These are phyloP conservation scores for Gisinianus flammeolus DNA, from an alignment of 2,888 invertebrate species.

Conservation along the genomic window DNA sequence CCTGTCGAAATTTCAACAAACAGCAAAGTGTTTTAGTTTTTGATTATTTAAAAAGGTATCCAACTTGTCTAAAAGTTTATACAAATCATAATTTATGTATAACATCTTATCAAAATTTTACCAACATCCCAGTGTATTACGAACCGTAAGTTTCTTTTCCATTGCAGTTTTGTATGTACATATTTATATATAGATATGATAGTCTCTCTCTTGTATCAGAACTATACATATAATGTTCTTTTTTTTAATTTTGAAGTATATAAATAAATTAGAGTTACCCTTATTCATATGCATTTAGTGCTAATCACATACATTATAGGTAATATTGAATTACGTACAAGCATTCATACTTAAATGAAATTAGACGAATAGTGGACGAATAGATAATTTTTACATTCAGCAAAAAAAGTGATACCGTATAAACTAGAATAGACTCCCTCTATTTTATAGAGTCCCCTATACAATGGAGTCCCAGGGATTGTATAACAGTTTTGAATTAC, in stretches of 20 bases:
- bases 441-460: too few relatives aligned
- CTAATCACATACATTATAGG: too few relatives aligned
- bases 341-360: too few relatives aligned
- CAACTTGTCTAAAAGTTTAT: not conserved
- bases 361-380: too few relatives aligned
- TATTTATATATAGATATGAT: not conserved
- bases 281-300: too few relatives aligned
- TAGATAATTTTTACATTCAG: too few relatives aligned
- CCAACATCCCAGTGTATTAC: not conserved
- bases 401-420: too few relatives aligned
- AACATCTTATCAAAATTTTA: not conserved
- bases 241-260: not conserved
- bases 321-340: too few relatives aligned
- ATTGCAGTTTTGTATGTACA: not conserved
- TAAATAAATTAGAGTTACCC: not conserved
- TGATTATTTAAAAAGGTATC: not conserved
- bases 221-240: not conserved
- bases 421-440: too few relatives aligned
- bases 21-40: not conserved
- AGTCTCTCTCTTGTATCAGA: not conserved
- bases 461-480: too few relatives aligned
- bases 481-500: too few relatives aligned
- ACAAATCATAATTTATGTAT: too few relatives aligned
- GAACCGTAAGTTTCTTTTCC: not conserved
- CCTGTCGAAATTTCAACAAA: not conserved